phyloP scores from a whole-genome alignment of 2,797 vertebrate genomes.

The Enteromius paludinosus region DNA sequence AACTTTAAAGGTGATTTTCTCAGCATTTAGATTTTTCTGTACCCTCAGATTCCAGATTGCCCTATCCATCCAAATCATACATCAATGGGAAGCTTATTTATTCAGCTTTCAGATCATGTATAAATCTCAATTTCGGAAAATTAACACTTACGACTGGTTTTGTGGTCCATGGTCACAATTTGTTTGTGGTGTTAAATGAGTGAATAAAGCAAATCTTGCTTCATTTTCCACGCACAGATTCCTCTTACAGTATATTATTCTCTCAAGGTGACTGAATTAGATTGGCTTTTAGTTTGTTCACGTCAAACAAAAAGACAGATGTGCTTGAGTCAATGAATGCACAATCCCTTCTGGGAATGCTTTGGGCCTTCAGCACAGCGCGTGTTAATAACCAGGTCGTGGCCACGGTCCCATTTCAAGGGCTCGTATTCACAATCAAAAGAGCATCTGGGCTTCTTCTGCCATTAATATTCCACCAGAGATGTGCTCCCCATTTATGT shows the following conservation, averaged over 20 bases:
- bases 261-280: not conserved
- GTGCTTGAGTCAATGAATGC: conserved; percentile 10
- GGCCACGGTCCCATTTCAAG: conserved; percentile 8
- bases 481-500: conserved; percentile 6
- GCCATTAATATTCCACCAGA: conserved; percentile 36
- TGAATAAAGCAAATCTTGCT: not conserved
- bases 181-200: not conserved
- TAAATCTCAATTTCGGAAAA: too few relatives aligned
- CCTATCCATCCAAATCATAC: too few relatives aligned
- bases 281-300: not conserved
- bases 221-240: not conserved
- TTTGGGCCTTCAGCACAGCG: conserved; percentile 33
- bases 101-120: too few relatives aligned
- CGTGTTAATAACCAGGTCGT: conserved; percentile 40
- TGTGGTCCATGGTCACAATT: not conserved
- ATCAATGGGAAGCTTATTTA: too few relatives aligned
- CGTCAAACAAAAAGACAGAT: conserved; percentile 46
- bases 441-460: conserved; percentile 37
- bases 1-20: too few relatives aligned
- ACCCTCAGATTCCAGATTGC: too few relatives aligned
- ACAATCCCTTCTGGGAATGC: conserved; percentile 25
- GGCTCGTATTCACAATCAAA: conserved; percentile 22
- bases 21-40: too few relatives aligned
- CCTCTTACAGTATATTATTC: not conserved
- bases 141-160: too few relatives aligned